Base-by-base conservation (phyloP, 2,888 invertebrate species). In the Cynaeus angustus region DNA sequence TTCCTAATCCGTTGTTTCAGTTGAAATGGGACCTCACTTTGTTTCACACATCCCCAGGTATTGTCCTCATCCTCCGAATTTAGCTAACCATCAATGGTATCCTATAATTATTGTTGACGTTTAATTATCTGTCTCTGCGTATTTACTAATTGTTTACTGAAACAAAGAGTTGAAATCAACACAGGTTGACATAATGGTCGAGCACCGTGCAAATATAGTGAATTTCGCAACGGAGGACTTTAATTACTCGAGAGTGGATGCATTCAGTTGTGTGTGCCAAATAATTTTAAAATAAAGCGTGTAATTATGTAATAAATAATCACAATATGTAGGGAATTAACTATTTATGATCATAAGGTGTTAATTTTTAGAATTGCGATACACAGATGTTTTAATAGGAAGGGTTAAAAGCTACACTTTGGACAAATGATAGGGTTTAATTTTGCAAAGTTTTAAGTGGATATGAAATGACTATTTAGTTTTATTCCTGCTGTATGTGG, bases 111-210 rank as follows among this genome's bases (percentile, higher is more conserved):
- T 48, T 61, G 61, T 55, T 55, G 61, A 66, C 46, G 55, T 70
- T 70, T 61, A 70, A 70, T 70, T 70, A 66, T 61, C 38, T 41
- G 52, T 13, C 48, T 45, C 45, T 45, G 61, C 52, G 61, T 62
- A 68, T 46, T 68, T 53, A 59, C 43, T 59, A 59, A 69, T 69
- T 69, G 69, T 69, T 69, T 66, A 52, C 52, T n/a, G 33, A 26
- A 55, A 70, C 70, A 70, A 66, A 66, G 66, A 70, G 61, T 61
- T 43, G 13, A 59, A 66, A 66, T 70, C 69, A 69, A 69, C 69
- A 69, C 58, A 41, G 38, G 45, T 37, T 58, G 69, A 70, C 66
- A 59, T 58, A 41, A 58, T 58, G 65, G 58, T 58, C 13, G 41
- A 10, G 26, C 43, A 21, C 16, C 16, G 43, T 37, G 45, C 62